Evolutionary conservation across 1,140 invertebrate species (phyloP), one percentile per base, ranked within the genome.

Genomic region (Nixonia krombeini): DNA sequence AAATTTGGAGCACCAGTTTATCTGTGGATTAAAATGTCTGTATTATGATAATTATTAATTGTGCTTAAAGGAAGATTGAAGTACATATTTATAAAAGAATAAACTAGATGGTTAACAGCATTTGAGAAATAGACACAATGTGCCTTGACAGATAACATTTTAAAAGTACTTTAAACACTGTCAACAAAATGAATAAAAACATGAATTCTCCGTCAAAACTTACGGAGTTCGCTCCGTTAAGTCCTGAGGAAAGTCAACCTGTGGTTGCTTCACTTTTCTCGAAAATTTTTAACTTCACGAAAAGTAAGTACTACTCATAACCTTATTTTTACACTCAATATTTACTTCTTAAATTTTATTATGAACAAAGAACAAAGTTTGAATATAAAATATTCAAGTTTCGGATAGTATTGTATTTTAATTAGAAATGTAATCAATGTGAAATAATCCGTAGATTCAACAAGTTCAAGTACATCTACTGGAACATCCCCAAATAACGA

Each of bases 141-240:
- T 6, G 6, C 6, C 2, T 31, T 31, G 28, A 31, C 28, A 31
- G 28, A 9, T 31, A 31, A 31, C 10, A 31, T 31, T 31, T 31
- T 31, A 4, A 2, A n/a, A 12, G 28, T 2, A 3, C 35, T 18
- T 46, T 33, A 9, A 46, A 31, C n/a, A n/a, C n/a, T n/a, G 1
- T 23, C 10, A 7, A 3, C n/a, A 63, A 84, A 53, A 88, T 90
- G 87, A 88, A 88, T 75, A 88, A 87, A 70, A 91, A 92, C 74
- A 82, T 92, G 62, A 88, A 92, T 52, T 90, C 89, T 1, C 88
- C 89, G 2, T 89, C 89, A 1, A 90, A 91, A 72, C 79, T 94
- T 21, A 93, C 92, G 28, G 91, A 93, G 78, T 94, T 94, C 75
- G 91, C 91, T 51, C 91, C 91, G 16, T 79, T 92, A 2, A 90